A percentile compares a stretch with the other conserved stretches of the same genome.
Conservation (phyloP, 2,113 vertebrate species). For the Myiozetetes cayanensis region DNA sequence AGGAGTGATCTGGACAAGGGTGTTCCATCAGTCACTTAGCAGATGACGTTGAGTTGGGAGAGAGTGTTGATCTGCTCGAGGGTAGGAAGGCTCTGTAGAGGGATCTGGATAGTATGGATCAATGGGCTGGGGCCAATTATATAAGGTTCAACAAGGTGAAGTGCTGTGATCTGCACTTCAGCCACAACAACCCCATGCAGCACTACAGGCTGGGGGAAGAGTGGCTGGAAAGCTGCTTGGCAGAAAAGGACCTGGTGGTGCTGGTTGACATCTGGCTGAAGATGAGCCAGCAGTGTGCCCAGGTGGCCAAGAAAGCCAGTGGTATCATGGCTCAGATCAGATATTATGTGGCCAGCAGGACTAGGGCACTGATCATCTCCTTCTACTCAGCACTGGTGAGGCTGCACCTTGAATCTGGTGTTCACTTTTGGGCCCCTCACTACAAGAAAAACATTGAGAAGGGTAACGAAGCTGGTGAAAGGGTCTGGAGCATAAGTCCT, state of each 20-base stretch:
- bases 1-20: background rate
- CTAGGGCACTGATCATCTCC: background rate
- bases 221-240: background rate
- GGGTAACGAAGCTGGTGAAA: background rate
- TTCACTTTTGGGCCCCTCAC: background rate
- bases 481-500: background rate
- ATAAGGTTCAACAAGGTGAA: background rate
- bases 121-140: rapidly evolving
- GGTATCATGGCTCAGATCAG: background rate
- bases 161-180: background rate
- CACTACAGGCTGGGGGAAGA: background rate
- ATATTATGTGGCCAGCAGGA: background rate
- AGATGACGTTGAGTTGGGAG: background rate
- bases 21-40: background rate
- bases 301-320: background rate
- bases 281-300: background rate
- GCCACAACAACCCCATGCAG: background rate
- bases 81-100: background rate
- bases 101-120: background rate
- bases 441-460: background rate
- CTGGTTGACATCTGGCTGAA: rapidly evolving
- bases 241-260: background rate
- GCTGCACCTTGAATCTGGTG: background rate
- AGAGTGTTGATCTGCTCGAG: background rate
- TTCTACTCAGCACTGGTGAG: background rate